Conservation (phyloP, 2,797 vertebrate genomes). For the Coreius guichenoti region DNA sequence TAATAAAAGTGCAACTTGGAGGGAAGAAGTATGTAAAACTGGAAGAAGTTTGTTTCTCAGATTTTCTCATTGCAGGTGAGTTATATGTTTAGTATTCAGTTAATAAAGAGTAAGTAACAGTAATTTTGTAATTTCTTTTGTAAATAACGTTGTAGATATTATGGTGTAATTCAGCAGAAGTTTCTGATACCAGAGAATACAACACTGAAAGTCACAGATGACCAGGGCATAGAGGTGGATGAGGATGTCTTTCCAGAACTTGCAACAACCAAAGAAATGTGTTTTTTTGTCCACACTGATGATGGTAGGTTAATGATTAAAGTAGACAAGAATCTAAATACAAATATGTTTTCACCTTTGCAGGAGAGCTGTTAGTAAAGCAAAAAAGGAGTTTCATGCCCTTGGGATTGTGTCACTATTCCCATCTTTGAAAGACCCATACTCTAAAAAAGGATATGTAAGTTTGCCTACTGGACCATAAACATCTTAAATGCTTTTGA, state of each 20-base stretch:
- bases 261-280: conserved; percentile 20
- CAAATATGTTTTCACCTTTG: too few species aligned
- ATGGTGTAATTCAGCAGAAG: conserved; percentile 23
- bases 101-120: conserved; percentile 6
- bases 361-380: too few species aligned
- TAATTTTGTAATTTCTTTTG: background rate
- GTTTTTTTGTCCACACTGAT: conserved; percentile 21
- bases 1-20: background rate
- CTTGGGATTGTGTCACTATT: too few species aligned
- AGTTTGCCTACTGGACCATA: too few species aligned
- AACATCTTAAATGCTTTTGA: background rate
- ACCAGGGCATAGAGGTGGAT: conserved; percentile 4
- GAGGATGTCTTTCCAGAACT: conserved; percentile 30
- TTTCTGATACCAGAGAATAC: conserved; percentile 23
- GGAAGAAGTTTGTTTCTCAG: conserved; percentile 2
- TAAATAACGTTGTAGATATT: background rate
- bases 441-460: too few species aligned
- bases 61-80: conserved; percentile 12
- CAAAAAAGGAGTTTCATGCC: too few species aligned
- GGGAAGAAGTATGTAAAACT: background rate
- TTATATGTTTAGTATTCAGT: conserved; percentile 3
- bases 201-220: conserved; percentile 15
- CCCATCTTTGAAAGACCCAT: too few species aligned
- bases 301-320: too few species aligned
- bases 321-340: too few species aligned